Conservation (phyloP, 2,797 vertebrate genomes). For the Eleutherodactylus coqui region DNA sequence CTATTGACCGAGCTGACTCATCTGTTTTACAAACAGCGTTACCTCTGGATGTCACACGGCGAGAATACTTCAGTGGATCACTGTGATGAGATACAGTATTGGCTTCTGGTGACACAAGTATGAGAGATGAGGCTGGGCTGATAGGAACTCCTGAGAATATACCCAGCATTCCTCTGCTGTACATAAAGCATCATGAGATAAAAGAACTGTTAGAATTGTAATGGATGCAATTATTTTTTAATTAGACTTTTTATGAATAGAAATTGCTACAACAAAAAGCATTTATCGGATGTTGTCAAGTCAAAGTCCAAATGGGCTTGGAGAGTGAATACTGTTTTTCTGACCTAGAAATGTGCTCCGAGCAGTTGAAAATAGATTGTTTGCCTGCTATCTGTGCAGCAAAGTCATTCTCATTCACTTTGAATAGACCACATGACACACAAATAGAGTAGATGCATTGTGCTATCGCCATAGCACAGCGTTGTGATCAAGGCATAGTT, state of each 20-base stretch:
- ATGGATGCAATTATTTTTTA: not conserved
- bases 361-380: too few relatives aligned
- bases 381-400: too few relatives aligned
- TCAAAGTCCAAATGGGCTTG: too few relatives aligned
- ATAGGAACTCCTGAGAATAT: constrained; percentile 77
- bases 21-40: constrained; percentile 73
- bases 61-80: constrained; percentile 84
- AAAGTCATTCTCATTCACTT: too few relatives aligned
- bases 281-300: too few relatives aligned
- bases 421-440: too few relatives aligned
- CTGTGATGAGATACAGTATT: constrained; percentile 79
- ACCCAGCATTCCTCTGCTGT: constrained; percentile 73
- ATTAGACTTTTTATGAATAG: not conserved
- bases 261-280: not conserved
- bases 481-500: too few relatives aligned
- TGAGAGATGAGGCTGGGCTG: constrained; percentile 77
- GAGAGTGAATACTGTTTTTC: too few relatives aligned
- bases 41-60: constrained; percentile 76
- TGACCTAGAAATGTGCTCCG: too few relatives aligned
- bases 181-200: constrained; percentile 63
- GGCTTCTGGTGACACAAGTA: constrained; percentile 77
- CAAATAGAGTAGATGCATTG: too few relatives aligned
- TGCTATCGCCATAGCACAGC: too few relatives aligned
- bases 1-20: constrained; percentile 81
- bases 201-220: not conserved